phyloP scores from a whole-genome alignment of 2,113 vertebrate species.

The Uria lomvia region DNA sequence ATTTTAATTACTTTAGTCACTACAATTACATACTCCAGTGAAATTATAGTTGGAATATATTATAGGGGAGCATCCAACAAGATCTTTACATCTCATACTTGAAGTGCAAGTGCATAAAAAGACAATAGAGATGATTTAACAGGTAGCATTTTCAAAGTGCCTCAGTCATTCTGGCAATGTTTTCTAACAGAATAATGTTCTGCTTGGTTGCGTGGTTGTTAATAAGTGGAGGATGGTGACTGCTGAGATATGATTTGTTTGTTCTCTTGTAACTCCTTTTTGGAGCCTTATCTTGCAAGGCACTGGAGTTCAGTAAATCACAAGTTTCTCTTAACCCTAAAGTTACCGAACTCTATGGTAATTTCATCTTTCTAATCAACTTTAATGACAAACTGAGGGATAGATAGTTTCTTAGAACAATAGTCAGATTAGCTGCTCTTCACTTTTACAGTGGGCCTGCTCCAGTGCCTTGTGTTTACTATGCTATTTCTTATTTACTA shows the following conservation, averaged over 20 bases:
- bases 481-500: background rate
- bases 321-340: background rate
- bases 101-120: background rate
- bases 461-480: background rate
- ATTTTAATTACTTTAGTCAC: conserved; percentile 2
- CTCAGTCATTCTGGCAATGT: background rate
- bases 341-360: background rate
- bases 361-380: background rate
- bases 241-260: background rate
- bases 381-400: background rate
- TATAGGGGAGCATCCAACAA: background rate
- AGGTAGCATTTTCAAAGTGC: background rate
- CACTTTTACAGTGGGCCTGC: background rate
- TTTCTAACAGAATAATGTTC: background rate
- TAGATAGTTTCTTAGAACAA: background rate
- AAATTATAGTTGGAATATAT: background rate
- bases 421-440: background rate
- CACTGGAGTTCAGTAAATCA: background rate
- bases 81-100: background rate
- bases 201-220: background rate
- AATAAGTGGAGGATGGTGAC: background rate
- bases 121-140: background rate
- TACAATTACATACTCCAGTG: background rate
- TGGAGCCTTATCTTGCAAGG: background rate
- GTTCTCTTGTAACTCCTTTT: background rate